Conservation (phyloP, 2,113 vertebrate species). For the Eubucco bourcierii region DNA sequence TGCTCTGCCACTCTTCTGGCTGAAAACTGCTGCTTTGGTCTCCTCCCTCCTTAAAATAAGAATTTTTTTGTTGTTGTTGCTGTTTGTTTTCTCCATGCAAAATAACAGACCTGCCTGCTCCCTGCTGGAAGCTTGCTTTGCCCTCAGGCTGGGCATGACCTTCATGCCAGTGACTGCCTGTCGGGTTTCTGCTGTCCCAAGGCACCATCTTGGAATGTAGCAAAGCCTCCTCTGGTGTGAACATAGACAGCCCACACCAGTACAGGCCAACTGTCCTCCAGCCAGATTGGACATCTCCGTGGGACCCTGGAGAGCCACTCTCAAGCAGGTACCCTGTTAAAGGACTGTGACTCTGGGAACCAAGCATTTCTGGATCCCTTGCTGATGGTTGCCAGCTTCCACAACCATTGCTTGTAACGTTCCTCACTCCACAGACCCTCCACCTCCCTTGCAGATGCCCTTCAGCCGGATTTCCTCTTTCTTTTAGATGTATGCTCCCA, state of each 20-base stretch:
- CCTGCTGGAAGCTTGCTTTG: neutral
- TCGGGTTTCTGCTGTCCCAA: neutral
- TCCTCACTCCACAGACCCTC: neutral
- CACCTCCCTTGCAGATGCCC: constrained; percentile 13
- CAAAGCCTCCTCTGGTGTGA: neutral
- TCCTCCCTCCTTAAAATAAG: neutral
- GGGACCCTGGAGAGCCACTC: neutral
- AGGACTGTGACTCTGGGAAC: neutral
- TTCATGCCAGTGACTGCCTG: neutral
- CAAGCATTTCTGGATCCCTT: neutral
- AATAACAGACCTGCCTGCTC: neutral
- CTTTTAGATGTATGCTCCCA: constrained; percentile 24
- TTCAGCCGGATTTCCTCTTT: constrained; percentile 19
- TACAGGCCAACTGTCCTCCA: neutral
- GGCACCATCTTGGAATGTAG: neutral
- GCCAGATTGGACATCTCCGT: neutral
- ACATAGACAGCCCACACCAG: neutral
- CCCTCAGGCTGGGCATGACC: fast-evolving
- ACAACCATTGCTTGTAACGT: neutral
- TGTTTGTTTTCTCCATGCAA: neutral
- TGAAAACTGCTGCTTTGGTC: neutral
- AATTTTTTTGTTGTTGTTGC: neutral
- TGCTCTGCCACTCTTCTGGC: neutral
- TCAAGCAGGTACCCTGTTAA: neutral
- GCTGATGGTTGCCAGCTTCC: neutral